phyloP scores from a whole-genome alignment of 1,140 invertebrate species.

The Berghia stephanieae region DNA sequence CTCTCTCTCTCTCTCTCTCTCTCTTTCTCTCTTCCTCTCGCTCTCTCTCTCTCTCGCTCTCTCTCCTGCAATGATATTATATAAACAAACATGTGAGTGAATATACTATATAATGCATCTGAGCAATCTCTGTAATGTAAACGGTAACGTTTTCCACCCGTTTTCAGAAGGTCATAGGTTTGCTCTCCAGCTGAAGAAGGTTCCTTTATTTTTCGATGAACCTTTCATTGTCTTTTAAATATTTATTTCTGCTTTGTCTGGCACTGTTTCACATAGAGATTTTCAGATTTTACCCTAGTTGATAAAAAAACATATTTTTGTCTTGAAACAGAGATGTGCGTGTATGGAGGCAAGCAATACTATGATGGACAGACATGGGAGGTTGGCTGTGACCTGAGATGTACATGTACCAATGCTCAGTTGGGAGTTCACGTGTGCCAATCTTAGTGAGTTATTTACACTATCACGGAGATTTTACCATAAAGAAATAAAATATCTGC shows the following conservation, averaged over 20 bases:
- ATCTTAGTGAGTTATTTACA: constrained; percentile 50
- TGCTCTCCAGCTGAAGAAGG: too few species aligned
- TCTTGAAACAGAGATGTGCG: constrained; percentile 52
- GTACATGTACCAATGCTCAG: constrained; percentile 45
- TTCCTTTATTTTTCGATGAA: too few species aligned
- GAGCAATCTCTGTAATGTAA: too few species aligned
- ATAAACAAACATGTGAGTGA: too few species aligned
- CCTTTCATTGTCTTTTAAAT: too few species aligned
- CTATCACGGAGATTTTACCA: background rate
- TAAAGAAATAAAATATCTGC: too few species aligned
- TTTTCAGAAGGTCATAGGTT: too few species aligned
- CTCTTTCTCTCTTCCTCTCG: background rate
- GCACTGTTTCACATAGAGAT: background rate
- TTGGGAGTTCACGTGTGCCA: constrained; percentile 52
- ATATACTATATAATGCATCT: too few species aligned
- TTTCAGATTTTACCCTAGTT: too few species aligned
- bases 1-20: background rate
- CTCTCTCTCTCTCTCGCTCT: background rate
- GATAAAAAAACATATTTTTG: too few species aligned
- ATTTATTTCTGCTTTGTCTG: background rate
- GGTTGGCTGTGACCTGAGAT: constrained; percentile 52
- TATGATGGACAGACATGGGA: constrained; percentile 54
- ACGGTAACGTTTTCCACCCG: too few species aligned
- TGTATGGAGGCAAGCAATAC: constrained; percentile 50
- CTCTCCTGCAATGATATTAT: background rate